Base-by-base conservation (phyloP, 2,888 invertebrate genomes). In the Drosophila nr. fundita region DNA sequence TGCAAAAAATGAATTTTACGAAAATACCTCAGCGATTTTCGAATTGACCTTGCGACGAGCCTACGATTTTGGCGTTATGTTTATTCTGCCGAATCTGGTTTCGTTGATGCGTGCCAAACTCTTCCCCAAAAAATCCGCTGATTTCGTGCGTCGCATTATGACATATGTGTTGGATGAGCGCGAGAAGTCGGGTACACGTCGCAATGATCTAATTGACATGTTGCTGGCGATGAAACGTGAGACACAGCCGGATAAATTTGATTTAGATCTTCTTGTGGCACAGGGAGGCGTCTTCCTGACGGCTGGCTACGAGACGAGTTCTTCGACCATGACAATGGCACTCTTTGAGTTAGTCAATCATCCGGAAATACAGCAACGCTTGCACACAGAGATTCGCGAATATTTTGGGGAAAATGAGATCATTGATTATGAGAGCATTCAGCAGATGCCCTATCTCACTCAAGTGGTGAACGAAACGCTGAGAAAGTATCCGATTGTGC, bases 171-270 rank as follows among this genome's bases (percentile, higher is more conserved):
- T 94, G 6, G 73, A 83, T 0, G 85, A 92, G 7, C 90, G 94
- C 4, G 91, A 92, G 53, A 80, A 87, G 30, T 90, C 91, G 2
- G 93, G 93, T 2, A 21, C 77, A 6, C 40, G 42, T n/a, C 83
- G 88, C 0, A 91, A 93, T 38, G 94, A 94, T 80, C 91, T 94
- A 0, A 87, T 94, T 13, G 94, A 94, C 63, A 79, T 92, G 5
- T 77, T 94, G 8, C 67, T 94, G 58, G 89, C 92, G 5, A 68
- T 94, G 42, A 93, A 90, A 34, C 81, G 89, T 1, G 75, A 83
- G 11, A 78, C 78, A n/a, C n/a, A 0, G 71, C 30, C 0, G 49
- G 79, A 73, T 1, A 71, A 64, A 3, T 2, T 40, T 2, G 54
- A 74, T 4, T 27, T 76, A 8, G 92, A 92, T 21, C 72, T 80